Evolutionary conservation across 2,888 invertebrate species (phyloP).

Genomic region (Caenorhabditis wallacei): DNA sequence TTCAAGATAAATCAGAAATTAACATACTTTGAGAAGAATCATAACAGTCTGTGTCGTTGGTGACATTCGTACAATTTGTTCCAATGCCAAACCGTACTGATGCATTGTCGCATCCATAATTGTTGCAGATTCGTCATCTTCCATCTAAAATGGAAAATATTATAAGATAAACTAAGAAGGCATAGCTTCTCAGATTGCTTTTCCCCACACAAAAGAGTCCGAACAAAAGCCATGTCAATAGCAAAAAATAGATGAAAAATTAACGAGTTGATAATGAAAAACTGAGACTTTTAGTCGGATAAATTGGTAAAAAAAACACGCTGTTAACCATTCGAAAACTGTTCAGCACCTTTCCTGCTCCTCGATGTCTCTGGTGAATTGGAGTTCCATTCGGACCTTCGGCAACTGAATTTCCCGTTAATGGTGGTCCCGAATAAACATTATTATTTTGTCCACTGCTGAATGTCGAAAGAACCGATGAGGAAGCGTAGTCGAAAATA

Average conservation of each 20-base stretch:
- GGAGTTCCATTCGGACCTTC: slow-evolving; percentile 66
- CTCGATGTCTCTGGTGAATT: slow-evolving; percentile 57
- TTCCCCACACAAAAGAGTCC: slow-evolving; percentile 32
- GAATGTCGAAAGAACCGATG: slow-evolving; percentile 68
- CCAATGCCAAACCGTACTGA: slow-evolving; percentile 76
- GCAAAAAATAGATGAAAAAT: slow-evolving; percentile 38
- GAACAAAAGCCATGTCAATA: slow-evolving; percentile 62
- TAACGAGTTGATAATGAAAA: slow-evolving; percentile 17
- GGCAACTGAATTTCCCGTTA: slow-evolving; percentile 27
- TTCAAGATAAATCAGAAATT: neutral
- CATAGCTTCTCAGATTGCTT: neutral
- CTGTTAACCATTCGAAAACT: slow-evolving; percentile 21
- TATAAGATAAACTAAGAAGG: neutral
- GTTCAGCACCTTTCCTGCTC: slow-evolving; percentile 49
- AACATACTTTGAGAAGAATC: slow-evolving; percentile 76
- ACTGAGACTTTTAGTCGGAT: slow-evolving; percentile 47
- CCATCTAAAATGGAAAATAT: slow-evolving; percentile 72
- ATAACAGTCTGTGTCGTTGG: slow-evolving; percentile 79
- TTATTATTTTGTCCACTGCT: slow-evolving; percentile 17
- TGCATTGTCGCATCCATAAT: slow-evolving; percentile 82
- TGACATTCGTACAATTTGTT: slow-evolving; percentile 75
- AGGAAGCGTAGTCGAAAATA: slow-evolving; percentile 73
- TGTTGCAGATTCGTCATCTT: slow-evolving; percentile 82
- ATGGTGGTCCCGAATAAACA: neutral
- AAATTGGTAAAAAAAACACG: slow-evolving; percentile 22